These are phyloP conservation scores for Cephalopachus bancanus DNA, from an alignment of 2,797 vertebrate genomes.

Conservation along the genomic window DNA sequence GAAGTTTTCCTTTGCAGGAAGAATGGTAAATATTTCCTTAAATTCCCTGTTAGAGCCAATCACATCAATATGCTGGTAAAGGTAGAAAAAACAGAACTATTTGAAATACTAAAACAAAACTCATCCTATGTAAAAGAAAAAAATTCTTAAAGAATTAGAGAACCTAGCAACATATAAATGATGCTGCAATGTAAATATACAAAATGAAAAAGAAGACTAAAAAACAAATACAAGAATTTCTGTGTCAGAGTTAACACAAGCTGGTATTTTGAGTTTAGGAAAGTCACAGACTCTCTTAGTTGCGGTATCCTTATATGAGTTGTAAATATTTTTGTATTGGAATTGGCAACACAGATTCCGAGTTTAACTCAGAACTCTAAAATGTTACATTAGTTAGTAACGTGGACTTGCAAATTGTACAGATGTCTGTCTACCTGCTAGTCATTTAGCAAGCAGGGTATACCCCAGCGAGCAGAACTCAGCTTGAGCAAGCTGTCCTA, in stretches of 20 bases:
- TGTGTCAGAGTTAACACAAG: not conserved
- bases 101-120: slow-evolving; percentile 14
- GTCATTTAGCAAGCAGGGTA: not conserved
- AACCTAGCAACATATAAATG: not conserved
- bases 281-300: not conserved
- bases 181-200: not conserved
- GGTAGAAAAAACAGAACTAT: not conserved
- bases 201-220: not conserved
- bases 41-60: not conserved
- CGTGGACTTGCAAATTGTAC: not conserved
- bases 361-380: not conserved
- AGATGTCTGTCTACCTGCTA: not conserved
- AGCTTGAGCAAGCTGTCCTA: not conserved
- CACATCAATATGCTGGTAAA: slow-evolving; percentile 2
- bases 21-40: slow-evolving; percentile 2
- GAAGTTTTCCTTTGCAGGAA: slow-evolving; percentile 26
- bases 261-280: not conserved
- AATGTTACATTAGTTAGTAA: slow-evolving; percentile 16
- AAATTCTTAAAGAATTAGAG: slow-evolving; percentile 13
- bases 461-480: not conserved
- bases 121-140: not conserved
- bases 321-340: slow-evolving; percentile 5
- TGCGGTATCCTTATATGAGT: not conserved
- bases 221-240: not conserved
- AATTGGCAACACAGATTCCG: not conserved